A percentile compares a stretch with the other conserved stretches of the same genome.
These are phyloP conservation scores for Tetramorium bicarinatum DNA, from an alignment of 2,888 invertebrate species.

Conservation along the genomic window DNA sequence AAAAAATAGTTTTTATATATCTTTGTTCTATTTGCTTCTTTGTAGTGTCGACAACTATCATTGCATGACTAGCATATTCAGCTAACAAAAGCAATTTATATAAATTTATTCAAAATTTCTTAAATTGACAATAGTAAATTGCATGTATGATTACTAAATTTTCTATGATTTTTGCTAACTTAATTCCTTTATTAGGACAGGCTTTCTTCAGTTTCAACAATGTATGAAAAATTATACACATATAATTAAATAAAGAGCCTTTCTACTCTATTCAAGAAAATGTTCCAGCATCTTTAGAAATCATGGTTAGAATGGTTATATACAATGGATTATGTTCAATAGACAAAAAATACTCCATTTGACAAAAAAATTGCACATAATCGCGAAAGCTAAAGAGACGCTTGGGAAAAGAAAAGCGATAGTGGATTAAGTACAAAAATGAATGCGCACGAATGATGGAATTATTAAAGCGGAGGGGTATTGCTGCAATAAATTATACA, in stretches of 20 bases:
- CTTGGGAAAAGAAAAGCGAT: constrained; percentile 47
- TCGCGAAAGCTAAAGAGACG: constrained; percentile 42
- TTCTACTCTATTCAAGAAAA: constrained; percentile 6
- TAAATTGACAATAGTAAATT: background rate
- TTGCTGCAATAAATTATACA: constrained; percentile 56
- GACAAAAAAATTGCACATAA: constrained; percentile 40
- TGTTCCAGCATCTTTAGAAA: background rate
- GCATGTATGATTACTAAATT: background rate
- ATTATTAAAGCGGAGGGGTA: constrained; percentile 50
- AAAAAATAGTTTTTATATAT: background rate
- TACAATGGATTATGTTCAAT: constrained; percentile 16
- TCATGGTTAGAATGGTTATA: background rate
- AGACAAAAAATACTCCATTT: constrained; percentile 25
- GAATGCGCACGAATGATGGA: constrained; percentile 53
- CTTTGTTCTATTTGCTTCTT: background rate
- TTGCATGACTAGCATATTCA: background rate
- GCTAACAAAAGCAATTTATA: background rate
- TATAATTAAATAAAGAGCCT: background rate
- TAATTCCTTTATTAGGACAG: background rate
- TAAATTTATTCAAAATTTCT: background rate
- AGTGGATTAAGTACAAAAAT: constrained; percentile 50
- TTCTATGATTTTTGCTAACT: background rate
- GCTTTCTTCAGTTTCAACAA: background rate
- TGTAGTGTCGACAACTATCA: background rate
- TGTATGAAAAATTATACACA: background rate